Base-by-base conservation (phyloP, 2,113 vertebrate species). In the Vombatus ursinus region DNA sequence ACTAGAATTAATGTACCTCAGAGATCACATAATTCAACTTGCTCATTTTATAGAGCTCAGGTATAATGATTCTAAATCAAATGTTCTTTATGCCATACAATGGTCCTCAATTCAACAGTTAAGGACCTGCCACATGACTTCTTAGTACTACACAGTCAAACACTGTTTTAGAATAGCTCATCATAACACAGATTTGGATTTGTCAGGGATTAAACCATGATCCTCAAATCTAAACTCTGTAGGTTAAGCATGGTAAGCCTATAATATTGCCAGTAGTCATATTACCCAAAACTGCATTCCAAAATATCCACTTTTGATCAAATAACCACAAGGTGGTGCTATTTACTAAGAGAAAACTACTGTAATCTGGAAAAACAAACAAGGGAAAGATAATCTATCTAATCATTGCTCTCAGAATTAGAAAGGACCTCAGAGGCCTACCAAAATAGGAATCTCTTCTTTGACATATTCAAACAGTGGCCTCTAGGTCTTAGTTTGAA, bases 241-340 rank as follows among this genome's bases (percentile, higher is more conserved):
- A 77, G 68, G n/a, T n/a, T n/a, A 77, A 77, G 16, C 68, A 77
- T 44, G 19, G 16, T 77, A n/a, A 44, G 14, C 16, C 37, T n/a
- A 77, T 77, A 44, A n/a, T 44, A 44, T 8, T 77, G 14, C 31
- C 31, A 68, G 37, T n/a, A 22, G 37, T 77, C 68, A 61, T 26
- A 28, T 26, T 28, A 57, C 2, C 26, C 28, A 2, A 44, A n/a
- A 77, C 5, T 77, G 12, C 14, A 44, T 77, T 44, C 37, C n/a
- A 23, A 84, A 77, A 77, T 77, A 77, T 37, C n/a, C 19, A 77
- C 68, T 77, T 77, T 16, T 54, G 94, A 97, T 92, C 52, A 48
- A 89, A 94, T 47, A 37, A 93, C 95, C 97, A 98, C 96, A 94
- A 98, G 97, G 93, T 97, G 97, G 96, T 93, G 61, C 94, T 96